Evolutionary conservation across 2,797 vertebrate genomes (phyloP).

Genomic region (Ctenopoma multispine): DNA sequence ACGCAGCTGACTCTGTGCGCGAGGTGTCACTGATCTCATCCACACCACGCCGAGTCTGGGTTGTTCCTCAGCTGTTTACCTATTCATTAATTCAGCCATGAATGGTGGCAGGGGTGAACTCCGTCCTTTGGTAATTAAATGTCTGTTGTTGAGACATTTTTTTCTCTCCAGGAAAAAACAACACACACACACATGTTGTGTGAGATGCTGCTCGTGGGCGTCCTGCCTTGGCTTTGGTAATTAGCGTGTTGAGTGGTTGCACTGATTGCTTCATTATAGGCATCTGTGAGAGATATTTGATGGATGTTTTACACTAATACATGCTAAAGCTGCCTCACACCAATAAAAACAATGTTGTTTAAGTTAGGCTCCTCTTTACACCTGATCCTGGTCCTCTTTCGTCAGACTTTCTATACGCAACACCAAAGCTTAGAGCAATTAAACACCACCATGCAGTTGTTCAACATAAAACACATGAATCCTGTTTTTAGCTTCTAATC

Average conservation of each 20-base stretch:
- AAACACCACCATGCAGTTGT: conserved; percentile 20
- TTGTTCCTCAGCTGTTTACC: conserved; percentile 68
- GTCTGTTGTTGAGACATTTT: conserved; percentile 62
- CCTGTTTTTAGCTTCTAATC: conserved; percentile 10
- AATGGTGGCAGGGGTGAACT: conserved; percentile 63
- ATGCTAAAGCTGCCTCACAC: conserved; percentile 45
- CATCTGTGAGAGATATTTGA: conserved; percentile 67
- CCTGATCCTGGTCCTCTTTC: conserved; percentile 41
- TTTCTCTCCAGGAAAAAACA: conserved; percentile 38
- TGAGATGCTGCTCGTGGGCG: conserved; percentile 38
- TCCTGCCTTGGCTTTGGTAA: conserved; percentile 65
- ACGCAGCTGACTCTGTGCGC: conserved; percentile 41
- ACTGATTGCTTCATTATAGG: conserved; percentile 84
- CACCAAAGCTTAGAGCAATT: conserved; percentile 24
- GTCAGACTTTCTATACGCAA: conserved; percentile 19
- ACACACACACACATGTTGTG: conserved; percentile 13
- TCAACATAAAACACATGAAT: conserved; percentile 28
- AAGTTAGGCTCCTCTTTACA: conserved; percentile 7
- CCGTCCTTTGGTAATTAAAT: conserved; percentile 76
- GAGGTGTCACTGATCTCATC: conserved; percentile 42
- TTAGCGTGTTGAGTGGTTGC: conserved; percentile 72
- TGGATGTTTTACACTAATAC: conserved; percentile 74
- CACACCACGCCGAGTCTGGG: conserved; percentile 36
- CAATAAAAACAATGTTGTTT: conserved; percentile 4
- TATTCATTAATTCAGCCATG: conserved; percentile 75